phyloP scores from a whole-genome alignment of 2,797 vertebrate species.

The Sphenopsis melanotis region DNA sequence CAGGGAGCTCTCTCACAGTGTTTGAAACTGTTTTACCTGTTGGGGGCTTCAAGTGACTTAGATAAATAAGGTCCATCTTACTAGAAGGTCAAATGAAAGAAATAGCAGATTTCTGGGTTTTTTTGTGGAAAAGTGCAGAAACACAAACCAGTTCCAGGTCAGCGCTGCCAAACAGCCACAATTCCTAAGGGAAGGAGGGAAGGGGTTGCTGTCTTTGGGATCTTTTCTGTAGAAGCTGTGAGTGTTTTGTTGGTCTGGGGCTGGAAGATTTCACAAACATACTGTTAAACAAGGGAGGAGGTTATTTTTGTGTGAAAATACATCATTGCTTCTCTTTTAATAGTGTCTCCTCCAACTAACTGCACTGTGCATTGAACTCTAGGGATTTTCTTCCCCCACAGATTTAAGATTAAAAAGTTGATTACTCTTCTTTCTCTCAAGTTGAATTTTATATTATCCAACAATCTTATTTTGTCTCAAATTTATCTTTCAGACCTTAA shows the following conservation, averaged over 20 bases:
- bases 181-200: not conserved
- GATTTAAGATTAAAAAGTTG: not conserved
- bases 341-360: not conserved
- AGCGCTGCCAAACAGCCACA: not conserved
- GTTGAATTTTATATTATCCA: not conserved
- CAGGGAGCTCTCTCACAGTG: not conserved
- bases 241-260: not conserved
- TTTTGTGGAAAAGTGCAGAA: not conserved
- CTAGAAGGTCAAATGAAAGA: not conserved
- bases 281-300: not conserved
- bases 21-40: not conserved
- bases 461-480: not conserved
- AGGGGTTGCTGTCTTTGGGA: not conserved
- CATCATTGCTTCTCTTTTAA: not conserved
- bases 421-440: not conserved
- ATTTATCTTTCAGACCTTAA: constrained; percentile 47
- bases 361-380: not conserved
- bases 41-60: not conserved
- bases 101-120: not conserved
- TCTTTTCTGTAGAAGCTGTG: fast-evolving
- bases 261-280: not conserved
- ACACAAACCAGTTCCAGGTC: not conserved
- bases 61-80: not conserved
- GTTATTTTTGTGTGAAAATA: not conserved
- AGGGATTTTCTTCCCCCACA: not conserved